Conservation (phyloP, 2,797 vertebrate species). For the Dendrocincla tyrannina region DNA sequence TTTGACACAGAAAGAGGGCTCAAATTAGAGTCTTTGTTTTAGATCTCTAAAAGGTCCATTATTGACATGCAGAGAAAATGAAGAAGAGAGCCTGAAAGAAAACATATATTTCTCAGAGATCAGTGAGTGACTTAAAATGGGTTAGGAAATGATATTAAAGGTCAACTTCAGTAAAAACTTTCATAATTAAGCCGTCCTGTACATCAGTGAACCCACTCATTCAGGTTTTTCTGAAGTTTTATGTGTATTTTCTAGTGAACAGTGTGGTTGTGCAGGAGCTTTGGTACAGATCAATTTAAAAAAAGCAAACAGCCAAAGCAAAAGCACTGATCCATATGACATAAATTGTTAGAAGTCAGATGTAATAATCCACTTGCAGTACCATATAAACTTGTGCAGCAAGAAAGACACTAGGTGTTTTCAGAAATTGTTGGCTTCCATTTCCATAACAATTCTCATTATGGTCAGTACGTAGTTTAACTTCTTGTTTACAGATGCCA, state of each 20-base stretch:
- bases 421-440: not conserved
- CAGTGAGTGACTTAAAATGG: not conserved
- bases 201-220: not conserved
- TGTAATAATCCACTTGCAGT: not conserved
- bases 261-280: not conserved
- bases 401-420: not conserved
- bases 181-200: not conserved
- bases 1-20: not conserved
- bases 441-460: not conserved
- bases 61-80: not conserved
- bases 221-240: not conserved
- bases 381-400: not conserved
- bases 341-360: not conserved
- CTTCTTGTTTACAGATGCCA: not conserved
- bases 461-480: not conserved
- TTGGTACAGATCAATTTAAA: not conserved
- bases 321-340: fast-evolving
- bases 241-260: not conserved
- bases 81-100: not conserved
- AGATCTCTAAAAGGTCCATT: not conserved
- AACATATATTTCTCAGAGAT: not conserved
- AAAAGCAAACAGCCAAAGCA: not conserved
- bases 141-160: not conserved
- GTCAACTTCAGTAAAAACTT: not conserved
- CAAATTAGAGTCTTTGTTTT: not conserved